Conservation (phyloP, 2,797 vertebrate genomes). For the Chaetophractus vellerosus region DNA sequence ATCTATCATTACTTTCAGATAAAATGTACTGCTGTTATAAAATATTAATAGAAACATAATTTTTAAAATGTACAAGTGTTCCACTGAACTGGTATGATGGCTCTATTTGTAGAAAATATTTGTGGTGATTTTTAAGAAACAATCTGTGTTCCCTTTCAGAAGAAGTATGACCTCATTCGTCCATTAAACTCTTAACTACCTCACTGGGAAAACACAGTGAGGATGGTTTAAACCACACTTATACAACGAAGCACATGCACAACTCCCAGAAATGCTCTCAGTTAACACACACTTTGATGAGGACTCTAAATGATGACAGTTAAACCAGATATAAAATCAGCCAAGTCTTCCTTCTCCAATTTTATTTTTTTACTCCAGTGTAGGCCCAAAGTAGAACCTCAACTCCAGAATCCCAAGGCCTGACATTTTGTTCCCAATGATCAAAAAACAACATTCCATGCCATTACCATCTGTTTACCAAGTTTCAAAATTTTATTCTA, state of each 20-base stretch:
- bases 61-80: neutral
- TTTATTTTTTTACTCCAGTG: neutral
- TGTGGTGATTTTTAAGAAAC: neutral
- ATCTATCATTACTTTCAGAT: conserved; percentile 15
- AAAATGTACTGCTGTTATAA: conserved; percentile 12
- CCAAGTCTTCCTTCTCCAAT: neutral
- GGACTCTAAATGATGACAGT: neutral
- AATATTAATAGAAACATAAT: conserved; percentile 63
- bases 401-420: neutral
- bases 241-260: neutral
- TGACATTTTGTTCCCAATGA: neutral
- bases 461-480: neutral
- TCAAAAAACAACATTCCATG: neutral
- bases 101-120: conserved; percentile 2
- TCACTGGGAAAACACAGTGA: neutral
- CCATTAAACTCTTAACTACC: neutral
- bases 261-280: neutral
- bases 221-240: rapidly evolving
- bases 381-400: neutral
- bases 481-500: neutral
- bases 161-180: neutral
- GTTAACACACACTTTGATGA: neutral
- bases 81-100: neutral
- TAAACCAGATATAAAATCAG: neutral
- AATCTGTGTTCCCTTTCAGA: neutral